Evolutionary conservation across 1,140 invertebrate species (phyloP).

Genomic region (Polyergus mexicanus): DNA sequence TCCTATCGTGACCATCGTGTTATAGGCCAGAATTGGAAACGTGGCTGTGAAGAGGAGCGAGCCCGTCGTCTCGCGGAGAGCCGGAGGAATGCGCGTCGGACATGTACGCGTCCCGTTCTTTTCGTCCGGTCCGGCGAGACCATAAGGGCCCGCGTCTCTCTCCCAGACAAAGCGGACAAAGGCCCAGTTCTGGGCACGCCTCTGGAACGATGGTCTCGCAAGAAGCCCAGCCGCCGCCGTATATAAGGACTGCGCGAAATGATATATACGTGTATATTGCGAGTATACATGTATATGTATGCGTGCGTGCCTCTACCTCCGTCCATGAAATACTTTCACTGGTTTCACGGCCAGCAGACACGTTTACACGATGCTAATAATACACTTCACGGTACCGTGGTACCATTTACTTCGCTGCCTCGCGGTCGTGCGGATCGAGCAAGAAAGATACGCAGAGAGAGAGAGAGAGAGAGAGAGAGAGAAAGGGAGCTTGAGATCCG

Average conservation of each 20-base stretch:
- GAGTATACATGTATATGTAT: conserved; percentile 63
- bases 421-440: conserved; percentile 48
- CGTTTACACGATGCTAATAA: conserved; percentile 83
- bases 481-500: conserved; percentile 26
- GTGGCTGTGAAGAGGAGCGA: not conserved
- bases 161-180: conserved; percentile 78
- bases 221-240: conserved; percentile 54
- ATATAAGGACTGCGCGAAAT: conserved; percentile 31
- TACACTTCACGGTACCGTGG: conserved; percentile 69
- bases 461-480: not conserved
- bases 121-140: not conserved
- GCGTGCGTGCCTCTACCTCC: conserved; percentile 58
- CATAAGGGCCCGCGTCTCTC: conserved; percentile 63
- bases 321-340: conserved; percentile 84
- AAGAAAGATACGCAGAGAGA: not conserved
- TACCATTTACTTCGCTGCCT: conserved; percentile 65
- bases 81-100: not conserved
- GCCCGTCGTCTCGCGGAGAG: not conserved
- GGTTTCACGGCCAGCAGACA: conserved; percentile 85
- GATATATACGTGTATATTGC: conserved; percentile 63
- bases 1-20: not conserved
- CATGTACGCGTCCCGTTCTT: too few relatives aligned
- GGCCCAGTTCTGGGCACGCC: conserved; percentile 74
- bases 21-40: conserved; percentile 9
- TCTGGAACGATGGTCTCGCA: conserved; percentile 52